Evolutionary conservation across 2,888 invertebrate genomes (phyloP).

Genomic region (Lasioglossum pauxillum): DNA sequence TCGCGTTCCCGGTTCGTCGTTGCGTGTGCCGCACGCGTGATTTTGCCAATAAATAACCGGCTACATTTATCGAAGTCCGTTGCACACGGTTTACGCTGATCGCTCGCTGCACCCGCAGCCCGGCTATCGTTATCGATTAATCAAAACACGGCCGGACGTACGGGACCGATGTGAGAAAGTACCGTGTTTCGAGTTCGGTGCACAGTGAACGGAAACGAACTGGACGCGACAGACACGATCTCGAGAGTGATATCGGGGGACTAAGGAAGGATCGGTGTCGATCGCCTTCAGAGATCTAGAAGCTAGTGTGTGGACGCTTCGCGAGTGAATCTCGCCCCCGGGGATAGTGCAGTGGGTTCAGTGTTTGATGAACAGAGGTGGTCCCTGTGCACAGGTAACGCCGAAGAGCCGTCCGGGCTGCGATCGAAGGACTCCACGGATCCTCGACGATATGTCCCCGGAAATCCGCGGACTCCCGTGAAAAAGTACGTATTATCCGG

Average conservation of each 20-base stretch:
- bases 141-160: slow-evolving; percentile 30
- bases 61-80: slow-evolving; percentile 61
- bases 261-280: not conserved
- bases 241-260: not conserved
- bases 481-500: slow-evolving; percentile 72
- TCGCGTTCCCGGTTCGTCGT: slow-evolving; percentile 45
- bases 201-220: not conserved
- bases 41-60: slow-evolving; percentile 68
- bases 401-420: slow-evolving; percentile 33
- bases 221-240: not conserved
- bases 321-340: not conserved
- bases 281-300: not conserved
- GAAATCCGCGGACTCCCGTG: slow-evolving; percentile 68
- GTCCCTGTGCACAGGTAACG: slow-evolving; percentile 56
- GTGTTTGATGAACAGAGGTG: slow-evolving; percentile 72
- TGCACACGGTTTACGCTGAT: slow-evolving; percentile 59
- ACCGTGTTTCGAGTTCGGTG: slow-evolving; percentile 8
- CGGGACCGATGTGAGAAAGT: not conserved
- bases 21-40: slow-evolving; percentile 63
- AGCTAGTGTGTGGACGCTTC: not conserved
- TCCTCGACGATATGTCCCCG: slow-evolving; percentile 70
- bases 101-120: slow-evolving; percentile 38
- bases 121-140: slow-evolving; percentile 59
- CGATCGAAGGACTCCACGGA: slow-evolving; percentile 62
- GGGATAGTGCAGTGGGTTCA: slow-evolving; percentile 73